Evolutionary conservation across 2,797 vertebrate species (phyloP), one percentile per base, ranked within the genome.

Genomic region (Pangasius krempfi): DNA sequence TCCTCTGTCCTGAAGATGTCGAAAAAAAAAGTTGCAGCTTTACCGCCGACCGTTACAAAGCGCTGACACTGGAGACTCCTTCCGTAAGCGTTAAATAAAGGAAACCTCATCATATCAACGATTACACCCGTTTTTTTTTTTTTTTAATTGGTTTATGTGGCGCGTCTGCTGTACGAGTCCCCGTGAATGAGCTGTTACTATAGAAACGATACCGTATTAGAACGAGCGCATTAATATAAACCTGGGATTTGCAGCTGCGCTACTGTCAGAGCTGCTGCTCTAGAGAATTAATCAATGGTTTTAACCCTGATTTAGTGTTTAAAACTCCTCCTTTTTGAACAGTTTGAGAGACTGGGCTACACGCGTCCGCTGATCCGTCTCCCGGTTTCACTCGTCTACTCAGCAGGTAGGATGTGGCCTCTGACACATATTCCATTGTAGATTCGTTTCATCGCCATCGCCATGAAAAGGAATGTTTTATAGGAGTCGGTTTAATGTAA

Each of bases 281-380:
- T 10, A 72, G 37, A 40, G 8, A 14, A 50, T 27, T 12, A 75
- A 47, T 47, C 47, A 30, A 5, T 1, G 6, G 9, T 60, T 30
- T 54, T 13, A 60, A 40, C 33, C 22, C 33, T 16, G 52, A 60
- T 7, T 0, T 25, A 40, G 18, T 58, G 10, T 58, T 12, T 37
- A n/a, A 30, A 22, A 2, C 16, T 75, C 8, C 4, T 47, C 52
- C 40, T 89, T 8, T 90, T 20, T 44, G 92, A 92, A 47, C 93
- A 99, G 98, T 99, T 98, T 96, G 96, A 98, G 93, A 97, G 96
- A 93, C 93, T 99, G 91, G 98, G 97, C 84, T 95, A 96, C 93
- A 96, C 94, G 52, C 95, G 96, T 70, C 98, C 98, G 0, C 92
- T 96, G 93, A 96, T 99, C 92, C 95, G 93, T 89, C 93, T 99